These are phyloP conservation scores for Tetropium fuscum DNA, from an alignment of 2,888 invertebrate genomes.

Conservation along the genomic window DNA sequence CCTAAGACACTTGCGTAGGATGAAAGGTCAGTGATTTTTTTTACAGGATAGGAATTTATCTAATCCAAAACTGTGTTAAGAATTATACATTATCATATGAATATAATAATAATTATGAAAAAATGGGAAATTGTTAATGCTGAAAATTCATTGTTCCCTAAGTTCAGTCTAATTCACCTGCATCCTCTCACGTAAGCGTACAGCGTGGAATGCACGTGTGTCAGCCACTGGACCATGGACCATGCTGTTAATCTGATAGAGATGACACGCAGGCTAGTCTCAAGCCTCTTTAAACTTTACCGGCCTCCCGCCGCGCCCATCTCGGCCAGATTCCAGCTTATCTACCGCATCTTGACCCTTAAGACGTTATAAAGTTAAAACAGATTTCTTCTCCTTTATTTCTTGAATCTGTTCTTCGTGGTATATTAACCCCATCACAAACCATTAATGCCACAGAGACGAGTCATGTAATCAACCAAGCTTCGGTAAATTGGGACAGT, in stretches of 20 bases:
- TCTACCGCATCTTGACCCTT: slow-evolving; percentile 27
- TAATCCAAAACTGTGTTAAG: too few relatives aligned
- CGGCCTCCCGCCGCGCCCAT: slow-evolving; percentile 35
- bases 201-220: slow-evolving; percentile 42
- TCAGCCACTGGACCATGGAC: slow-evolving; percentile 40
- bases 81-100: too few relatives aligned
- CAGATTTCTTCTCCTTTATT: slow-evolving; percentile 16
- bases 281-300: slow-evolving; percentile 34
- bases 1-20: too few relatives aligned
- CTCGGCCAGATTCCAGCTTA: slow-evolving; percentile 30
- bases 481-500: too few relatives aligned
- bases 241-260: slow-evolving; percentile 48
- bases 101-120: too few relatives aligned
- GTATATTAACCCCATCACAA: slow-evolving; percentile 15
- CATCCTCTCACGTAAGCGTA: slow-evolving; percentile 9
- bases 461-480: neutral
- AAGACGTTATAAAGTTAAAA: slow-evolving; percentile 25
- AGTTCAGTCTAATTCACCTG: slow-evolving; percentile 1
- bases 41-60: too few relatives aligned
- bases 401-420: slow-evolving; percentile 11
- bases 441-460: slow-evolving; percentile 1
- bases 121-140: too few relatives aligned
- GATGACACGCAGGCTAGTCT: slow-evolving; percentile 46
- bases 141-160: neutral
- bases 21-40: too few relatives aligned